Percentiles rank a stretch among this genome's conserved stretches.
These are phyloP conservation scores for Drosophila melanica DNA, from an alignment of 1,140 invertebrate genomes.

Conservation along the genomic window DNA sequence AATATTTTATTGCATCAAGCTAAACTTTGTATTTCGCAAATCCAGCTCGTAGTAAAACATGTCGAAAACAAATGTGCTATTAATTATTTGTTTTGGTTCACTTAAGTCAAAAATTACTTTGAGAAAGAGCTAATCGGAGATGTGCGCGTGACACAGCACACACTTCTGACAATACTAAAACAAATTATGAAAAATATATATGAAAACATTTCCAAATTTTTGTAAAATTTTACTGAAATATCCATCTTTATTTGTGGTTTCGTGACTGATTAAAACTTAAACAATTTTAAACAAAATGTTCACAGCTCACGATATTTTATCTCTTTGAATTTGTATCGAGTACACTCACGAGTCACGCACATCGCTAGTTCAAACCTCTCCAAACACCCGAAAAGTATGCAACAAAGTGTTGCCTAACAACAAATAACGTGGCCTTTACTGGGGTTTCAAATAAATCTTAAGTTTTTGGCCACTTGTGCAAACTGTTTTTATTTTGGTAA, in stretches of 20 bases:
- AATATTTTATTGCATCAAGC: conserved; percentile 1
- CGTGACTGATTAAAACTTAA: neutral
- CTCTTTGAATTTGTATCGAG: too few species aligned
- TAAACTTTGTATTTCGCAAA: neutral
- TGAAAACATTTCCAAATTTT: too few species aligned
- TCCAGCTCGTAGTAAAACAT: conserved; percentile 5
- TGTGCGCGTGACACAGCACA: neutral
- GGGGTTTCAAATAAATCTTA: conserved; percentile 27
- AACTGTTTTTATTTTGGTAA: conserved; percentile 28
- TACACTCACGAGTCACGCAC: neutral
- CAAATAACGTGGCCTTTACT: conserved; percentile 20
- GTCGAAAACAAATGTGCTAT: conserved; percentile 8
- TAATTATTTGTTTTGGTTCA: conserved; percentile 8
- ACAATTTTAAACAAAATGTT: neutral
- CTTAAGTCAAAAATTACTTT: neutral
- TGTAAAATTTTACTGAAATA: too few species aligned
- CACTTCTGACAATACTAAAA: too few species aligned
- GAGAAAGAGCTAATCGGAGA: neutral
- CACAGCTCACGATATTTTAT: too few species aligned
- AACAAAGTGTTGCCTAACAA: conserved; percentile 32
- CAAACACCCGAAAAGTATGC: conserved; percentile 19
- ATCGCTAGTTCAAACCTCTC: neutral
- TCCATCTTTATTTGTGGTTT: too few species aligned
- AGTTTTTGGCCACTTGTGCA: conserved; percentile 29
- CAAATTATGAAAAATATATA: too few species aligned